Evolutionary conservation across 2,797 vertebrate species (phyloP), one percentile per base, ranked within the genome.

Genomic region (Momotus momota): DNA sequence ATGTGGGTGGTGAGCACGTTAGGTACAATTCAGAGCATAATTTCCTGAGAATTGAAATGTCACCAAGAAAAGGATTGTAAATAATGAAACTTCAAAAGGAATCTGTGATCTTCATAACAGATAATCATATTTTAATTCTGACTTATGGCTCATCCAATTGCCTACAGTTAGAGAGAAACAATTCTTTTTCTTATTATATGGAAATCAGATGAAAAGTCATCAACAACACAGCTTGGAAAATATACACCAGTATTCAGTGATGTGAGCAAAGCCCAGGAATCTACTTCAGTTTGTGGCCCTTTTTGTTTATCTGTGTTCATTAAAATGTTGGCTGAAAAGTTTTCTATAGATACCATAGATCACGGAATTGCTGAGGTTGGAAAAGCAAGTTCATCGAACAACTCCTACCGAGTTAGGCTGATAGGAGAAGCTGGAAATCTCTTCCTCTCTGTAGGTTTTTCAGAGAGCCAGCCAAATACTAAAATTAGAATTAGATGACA

Each of bases 71-170:
- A 96, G 31, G 67, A 93, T 80, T 94, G 95, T 97, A 97, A 97
- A 97, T 97, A 97, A 94, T 86, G 80, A 91, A 95, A 94, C 67
- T 95, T 86, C 79, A 71, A 94, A 96, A 96, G 69, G 74, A 97
- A 95, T 92, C 77, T 93, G 91, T 94, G 92, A 95, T 96, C 88
- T 94, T 92, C 7, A 11, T 84, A 97, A 87, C 87, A 92, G 92
- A 96, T 94, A 97, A 96, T 96, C 73, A 67, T 90, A 94, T 96
- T 97, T 96, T 97, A 97, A 97, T 97, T 96, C 88, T 96, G 94
- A 93, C 86, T 95, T 97, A 92, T 70, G 79, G 91, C 83, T 97
- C 86, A 92, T 92, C 88, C 94, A 84, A 84, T 91, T 96, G 90
- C 81, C 93, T 95, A 92, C 79, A 85, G 29, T 91, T 93, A 91